Conservation (phyloP, 2,113 vertebrate genomes). For the Callipepla californica region DNA sequence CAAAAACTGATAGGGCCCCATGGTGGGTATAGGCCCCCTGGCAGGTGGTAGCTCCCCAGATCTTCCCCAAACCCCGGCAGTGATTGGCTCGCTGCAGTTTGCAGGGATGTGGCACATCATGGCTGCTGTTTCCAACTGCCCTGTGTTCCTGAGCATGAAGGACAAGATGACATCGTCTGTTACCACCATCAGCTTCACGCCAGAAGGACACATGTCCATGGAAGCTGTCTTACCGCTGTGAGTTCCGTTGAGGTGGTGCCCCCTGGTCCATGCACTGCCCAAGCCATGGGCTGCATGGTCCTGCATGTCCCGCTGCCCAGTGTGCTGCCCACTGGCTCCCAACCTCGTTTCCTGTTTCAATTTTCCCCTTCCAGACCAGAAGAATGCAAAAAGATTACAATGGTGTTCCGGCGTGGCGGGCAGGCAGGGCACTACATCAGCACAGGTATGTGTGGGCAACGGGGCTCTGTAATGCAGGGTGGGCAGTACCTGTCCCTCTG, state of each 20-base stretch:
- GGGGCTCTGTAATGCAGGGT: background rate
- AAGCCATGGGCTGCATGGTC: too few relatives aligned
- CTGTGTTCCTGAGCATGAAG: constrained; percentile 20
- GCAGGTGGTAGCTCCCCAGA: background rate
- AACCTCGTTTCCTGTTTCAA: fast-evolving
- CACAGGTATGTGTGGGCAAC: background rate
- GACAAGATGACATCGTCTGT: background rate
- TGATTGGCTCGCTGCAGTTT: constrained; percentile 4
- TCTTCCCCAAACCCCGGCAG: background rate
- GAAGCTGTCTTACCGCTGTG: background rate
- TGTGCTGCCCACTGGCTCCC: fast-evolving
- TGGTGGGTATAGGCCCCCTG: background rate
- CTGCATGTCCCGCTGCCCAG: fast-evolving
- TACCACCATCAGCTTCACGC: background rate
- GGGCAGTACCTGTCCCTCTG: fast-evolving
- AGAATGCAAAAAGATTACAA: constrained; percentile 9
- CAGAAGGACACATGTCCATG: background rate
- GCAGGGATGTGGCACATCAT: background rate
- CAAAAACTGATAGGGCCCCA: background rate
- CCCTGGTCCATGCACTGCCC: background rate
- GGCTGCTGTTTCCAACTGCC: background rate
- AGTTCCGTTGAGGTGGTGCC: fast-evolving
- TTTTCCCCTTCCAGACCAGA: background rate
- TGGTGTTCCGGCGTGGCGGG: background rate
- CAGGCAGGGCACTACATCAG: background rate